Percentiles rank a stretch among this genome's conserved stretches.
These are phyloP conservation scores for Xiphorhynchus erythropygius DNA, from an alignment of 2,797 vertebrate species.

Conservation along the genomic window DNA sequence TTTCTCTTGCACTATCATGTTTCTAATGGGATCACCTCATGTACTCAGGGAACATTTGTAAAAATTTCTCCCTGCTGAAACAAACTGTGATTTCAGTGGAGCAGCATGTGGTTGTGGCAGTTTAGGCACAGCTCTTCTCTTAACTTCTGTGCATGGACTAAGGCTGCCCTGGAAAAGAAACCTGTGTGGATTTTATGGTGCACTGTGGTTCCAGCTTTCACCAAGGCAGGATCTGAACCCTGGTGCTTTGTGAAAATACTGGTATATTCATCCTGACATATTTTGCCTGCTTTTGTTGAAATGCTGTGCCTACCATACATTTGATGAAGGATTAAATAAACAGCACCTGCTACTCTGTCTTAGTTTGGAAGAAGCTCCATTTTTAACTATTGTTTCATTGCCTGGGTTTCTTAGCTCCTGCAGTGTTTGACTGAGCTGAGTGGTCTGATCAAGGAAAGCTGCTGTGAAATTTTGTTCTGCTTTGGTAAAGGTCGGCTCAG, in stretches of 20 bases:
- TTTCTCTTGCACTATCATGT: not conserved
- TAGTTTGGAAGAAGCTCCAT: not conserved
- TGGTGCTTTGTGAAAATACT: not conserved
- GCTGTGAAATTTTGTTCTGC: slow-evolving; percentile 8
- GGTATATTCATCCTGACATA: not conserved
- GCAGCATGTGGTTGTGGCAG: not conserved
- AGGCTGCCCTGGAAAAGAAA: not conserved
- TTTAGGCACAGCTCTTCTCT: not conserved
- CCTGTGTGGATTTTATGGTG: not conserved
- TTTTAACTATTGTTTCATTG: not conserved
- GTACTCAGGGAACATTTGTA: not conserved
- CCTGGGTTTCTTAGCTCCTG: not conserved
- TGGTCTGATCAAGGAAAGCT: not conserved
- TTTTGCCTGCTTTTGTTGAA: not conserved
- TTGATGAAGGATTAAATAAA: not conserved
- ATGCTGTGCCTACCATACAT: not conserved
- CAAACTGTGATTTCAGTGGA: not conserved
- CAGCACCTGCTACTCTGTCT: not conserved
- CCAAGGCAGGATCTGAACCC: not conserved
- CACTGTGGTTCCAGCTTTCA: not conserved
- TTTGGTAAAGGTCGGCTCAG: not conserved
- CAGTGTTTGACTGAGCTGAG: not conserved
- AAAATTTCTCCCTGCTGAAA: not conserved
- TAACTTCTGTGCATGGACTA: not conserved
- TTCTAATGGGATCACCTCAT: not conserved